Evolutionary conservation across 1,140 invertebrate genomes (phyloP), one percentile per base, ranked within the genome.

Genomic region (Zaprionus africanus): DNA sequence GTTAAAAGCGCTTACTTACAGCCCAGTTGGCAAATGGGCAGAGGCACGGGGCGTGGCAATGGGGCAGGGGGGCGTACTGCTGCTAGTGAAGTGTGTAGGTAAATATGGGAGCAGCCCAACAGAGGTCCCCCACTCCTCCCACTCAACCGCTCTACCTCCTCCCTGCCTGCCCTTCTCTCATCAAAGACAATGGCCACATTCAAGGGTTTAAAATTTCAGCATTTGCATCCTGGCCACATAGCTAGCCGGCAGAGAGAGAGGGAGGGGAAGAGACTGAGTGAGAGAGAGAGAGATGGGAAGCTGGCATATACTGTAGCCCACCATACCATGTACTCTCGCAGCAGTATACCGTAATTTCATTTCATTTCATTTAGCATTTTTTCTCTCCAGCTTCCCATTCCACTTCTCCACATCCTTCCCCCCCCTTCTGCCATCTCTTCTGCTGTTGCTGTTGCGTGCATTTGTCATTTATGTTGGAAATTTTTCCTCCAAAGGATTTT

Each of bases 21-120:
- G 85, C 85, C 85, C 85, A 88, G 85, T 88, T 88, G 85, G 85
- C 85, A 88, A 90, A 88, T 88, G 85, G 85, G 81, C 85, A 85
- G 15, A 13, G 24, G 38, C 26, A 68, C 53, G 26, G 12, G 24
- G 5, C 4, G 41, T 26, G 53, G 57, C 7, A 11, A 34, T 34
- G 9, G 13, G 5, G 2, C 22, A 22, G 13, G 11, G 26, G 49
- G 56, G 24, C 12, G 56, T 43, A 53, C 19, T 36, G 36, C 24
- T 19, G 19, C 17, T 56, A 60, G 49, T 46, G 19, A 66, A 65
- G 69, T 63, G 68, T 65, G 68, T 65, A 56, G 68, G 46, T 72
- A 71, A 71, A 72, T 59, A 54, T 71, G 62, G 68, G 67, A 46
- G 61, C 43, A 57, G 41, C 64, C 61, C 64, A 66, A 56, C 46